Evolutionary conservation across 2,113 vertebrate species (phyloP), one percentile per base, ranked within the genome.

Genomic region (Xiphorhynchus elegans): DNA sequence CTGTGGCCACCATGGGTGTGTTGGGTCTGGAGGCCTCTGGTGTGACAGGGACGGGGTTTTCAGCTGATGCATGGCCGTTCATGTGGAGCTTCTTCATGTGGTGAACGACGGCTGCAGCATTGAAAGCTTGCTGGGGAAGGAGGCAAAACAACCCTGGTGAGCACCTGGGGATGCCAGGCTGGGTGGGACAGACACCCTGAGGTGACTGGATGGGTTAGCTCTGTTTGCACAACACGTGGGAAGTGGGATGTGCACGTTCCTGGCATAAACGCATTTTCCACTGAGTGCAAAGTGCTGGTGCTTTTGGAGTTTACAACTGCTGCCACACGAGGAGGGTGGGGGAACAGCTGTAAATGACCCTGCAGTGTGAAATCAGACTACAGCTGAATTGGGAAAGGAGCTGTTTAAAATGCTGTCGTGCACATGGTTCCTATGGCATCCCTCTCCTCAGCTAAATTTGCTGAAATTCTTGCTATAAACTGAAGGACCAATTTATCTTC

Each of bases 41-140:
- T 5, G 94, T 93, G 7, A 4, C 1, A 0, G 98, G 97, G 3
- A 81, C 52, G 42, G 89, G 39, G 78, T 67, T 90, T 12, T 97
- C 79, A 1, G 91, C 82, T 0, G 95, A 93, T 0, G 62, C 39
- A 7, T 98, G 98, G 19, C 93, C 55, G 17, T 97, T 97, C 96
- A 98, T 98, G 91, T 99, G 99, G 18, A 99, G 97, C 89, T 99
- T 99, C 96, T 93, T 98, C 99, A 99, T 99, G 96, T 99, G 99
- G 66, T 98, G 97, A 47, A 99, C 97, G 2, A 98, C 98, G 3
- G 98, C 96, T 0, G 99, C 97, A 0, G 98, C 98, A 1, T 99
- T 99, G 97, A 99, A 99, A 94, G 98, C 99, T 98, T 98, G 98
- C 99, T 99, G 95, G 60, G 91, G 90, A 63, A 28, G 70, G 60